Conservation (phyloP, 2,797 vertebrate species). For the Bufotes viridis region DNA sequence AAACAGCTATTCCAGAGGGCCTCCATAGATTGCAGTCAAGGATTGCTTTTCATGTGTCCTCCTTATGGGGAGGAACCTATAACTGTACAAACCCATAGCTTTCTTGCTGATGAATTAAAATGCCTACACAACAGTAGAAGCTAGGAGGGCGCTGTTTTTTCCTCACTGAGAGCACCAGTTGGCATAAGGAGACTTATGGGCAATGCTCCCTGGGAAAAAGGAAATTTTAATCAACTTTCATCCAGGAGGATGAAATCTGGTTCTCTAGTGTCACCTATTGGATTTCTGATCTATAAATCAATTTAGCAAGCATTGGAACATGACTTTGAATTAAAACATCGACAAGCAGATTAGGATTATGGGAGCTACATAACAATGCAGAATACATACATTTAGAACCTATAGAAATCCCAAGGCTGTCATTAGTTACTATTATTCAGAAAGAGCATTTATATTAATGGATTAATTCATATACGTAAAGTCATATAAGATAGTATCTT, state of each 20-base stretch:
- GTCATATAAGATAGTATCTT: background rate
- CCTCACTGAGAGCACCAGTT: too few relatives aligned
- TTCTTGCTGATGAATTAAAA: background rate
- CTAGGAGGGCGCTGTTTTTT: too few relatives aligned
- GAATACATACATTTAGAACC: background rate
- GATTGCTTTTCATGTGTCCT: conserved; percentile 4
- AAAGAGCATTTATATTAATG: background rate
- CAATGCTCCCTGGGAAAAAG: too few relatives aligned
- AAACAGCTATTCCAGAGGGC: background rate
- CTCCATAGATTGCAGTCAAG: conserved; percentile 3
- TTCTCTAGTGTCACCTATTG: too few relatives aligned
- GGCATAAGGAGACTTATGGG: too few relatives aligned
- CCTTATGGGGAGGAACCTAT: background rate
- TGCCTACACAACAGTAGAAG: background rate
- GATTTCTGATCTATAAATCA: too few relatives aligned
- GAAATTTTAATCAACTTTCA: too few relatives aligned
- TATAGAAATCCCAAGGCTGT: background rate
- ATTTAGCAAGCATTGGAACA: too few relatives aligned
- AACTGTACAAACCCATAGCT: background rate
- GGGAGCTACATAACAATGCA: background rate
- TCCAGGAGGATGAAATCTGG: too few relatives aligned
- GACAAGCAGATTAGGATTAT: background rate
- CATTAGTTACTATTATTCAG: background rate
- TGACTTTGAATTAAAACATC: background rate
- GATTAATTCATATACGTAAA: background rate